Base-by-base conservation (phyloP, 2,797 vertebrate genomes). In the Hippopotamyrus pictus region DNA sequence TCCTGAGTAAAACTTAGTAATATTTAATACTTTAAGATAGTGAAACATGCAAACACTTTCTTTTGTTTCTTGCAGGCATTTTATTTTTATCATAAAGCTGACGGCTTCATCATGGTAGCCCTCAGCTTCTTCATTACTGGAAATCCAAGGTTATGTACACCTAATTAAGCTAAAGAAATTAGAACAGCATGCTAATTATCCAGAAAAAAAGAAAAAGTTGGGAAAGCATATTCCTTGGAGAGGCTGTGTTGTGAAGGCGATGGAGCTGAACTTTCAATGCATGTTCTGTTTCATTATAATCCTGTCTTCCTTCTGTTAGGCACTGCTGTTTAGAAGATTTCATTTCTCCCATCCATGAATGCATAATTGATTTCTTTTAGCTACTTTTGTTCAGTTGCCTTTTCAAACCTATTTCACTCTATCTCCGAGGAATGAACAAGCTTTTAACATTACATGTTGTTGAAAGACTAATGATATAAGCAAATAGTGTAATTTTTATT, bases 101-200 rank as follows among this genome's bases (percentile, higher is more conserved):
- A 96, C 95, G 95, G 94, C 96, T 96, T 96, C 94, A 96, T 96
- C 95, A 94, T 73, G 92, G 93, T 93, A 95, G 95, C 96, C 95
- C 95, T 95, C 93, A 96, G 95, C 95, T 95, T 95, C 69, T 96
- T 96, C 94, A 96, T 96, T 96, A 95, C 95, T 96, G 94, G 95
- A 96, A 96, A 96, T 96, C 95, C 96, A 97, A 97, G 96, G 96
- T 97, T 97, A 96, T 96, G 96, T 96, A 96, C 96, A 96, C 95
- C 96, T 96, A 96, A 97, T 97, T 96, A 97, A 96, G 95, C 93
- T 94, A 88, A 95, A 95, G 95, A 96, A 96, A 96, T 94, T 95
- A 96, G 96, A 96, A 96, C 95, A 96, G 96, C 95, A 96, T 96
- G 96, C 96, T 96, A 96, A 97, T 96, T 96, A 96, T 94, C 94